Conservation (phyloP, 2,888 invertebrate species). For the Ernsta delagoae region DNA sequence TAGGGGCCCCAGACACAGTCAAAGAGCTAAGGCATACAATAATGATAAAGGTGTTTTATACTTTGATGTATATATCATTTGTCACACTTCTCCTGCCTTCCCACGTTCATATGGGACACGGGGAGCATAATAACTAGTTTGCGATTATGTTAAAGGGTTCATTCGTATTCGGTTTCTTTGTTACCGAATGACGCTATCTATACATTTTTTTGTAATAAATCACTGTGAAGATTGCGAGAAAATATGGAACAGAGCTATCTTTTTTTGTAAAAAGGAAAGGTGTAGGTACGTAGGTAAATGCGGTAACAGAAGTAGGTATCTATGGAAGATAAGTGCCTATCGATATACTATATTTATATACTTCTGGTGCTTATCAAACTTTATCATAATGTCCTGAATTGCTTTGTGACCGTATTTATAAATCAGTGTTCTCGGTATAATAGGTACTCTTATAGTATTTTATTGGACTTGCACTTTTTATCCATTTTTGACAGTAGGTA, state of each 20-base stretch:
- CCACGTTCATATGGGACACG: conserved; percentile 25
- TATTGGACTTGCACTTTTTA: too few species aligned
- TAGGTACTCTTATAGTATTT: too few species aligned
- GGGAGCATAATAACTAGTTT: conserved; percentile 32
- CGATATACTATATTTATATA: too few species aligned
- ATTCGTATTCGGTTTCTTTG: conserved; percentile 32
- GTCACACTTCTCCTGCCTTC: conserved; percentile 14
- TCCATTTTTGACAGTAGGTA: too few species aligned
- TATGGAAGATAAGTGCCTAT: too few species aligned
- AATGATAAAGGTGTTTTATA: conserved; percentile 8
- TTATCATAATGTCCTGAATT: too few species aligned
- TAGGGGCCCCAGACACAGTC: too few species aligned
- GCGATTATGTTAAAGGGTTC: conserved; percentile 32
- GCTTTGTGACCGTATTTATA: too few species aligned
- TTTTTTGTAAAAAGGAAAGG: not conserved
- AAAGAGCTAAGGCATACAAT: not conserved
- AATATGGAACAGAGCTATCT: not conserved
- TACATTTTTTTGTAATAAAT: conserved; percentile 3
- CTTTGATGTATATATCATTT: conserved; percentile 18
- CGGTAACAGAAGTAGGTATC: too few species aligned
- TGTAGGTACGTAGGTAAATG: not conserved
- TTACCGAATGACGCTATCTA: conserved; percentile 13
- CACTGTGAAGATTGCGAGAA: conserved; percentile 5
- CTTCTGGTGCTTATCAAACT: too few species aligned
- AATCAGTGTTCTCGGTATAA: too few species aligned